Conservation (phyloP, 2,888 invertebrate species). For the Drosophila merina region DNA sequence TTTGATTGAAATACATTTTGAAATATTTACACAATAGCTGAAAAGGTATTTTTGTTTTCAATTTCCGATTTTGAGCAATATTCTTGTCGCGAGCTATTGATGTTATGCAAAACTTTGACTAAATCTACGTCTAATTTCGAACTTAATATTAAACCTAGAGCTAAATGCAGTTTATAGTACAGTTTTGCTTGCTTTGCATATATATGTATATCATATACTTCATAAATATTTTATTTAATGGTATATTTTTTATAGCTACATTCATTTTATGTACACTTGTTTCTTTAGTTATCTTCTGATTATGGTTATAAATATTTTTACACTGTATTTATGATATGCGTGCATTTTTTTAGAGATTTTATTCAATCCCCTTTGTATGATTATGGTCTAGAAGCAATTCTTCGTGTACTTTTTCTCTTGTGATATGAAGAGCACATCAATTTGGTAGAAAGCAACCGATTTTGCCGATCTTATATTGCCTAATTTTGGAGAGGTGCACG, state of each 20-base stretch:
- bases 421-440: conserved; percentile 56
- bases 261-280: conserved; percentile 59
- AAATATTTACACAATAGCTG: conserved; percentile 67
- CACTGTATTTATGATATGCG: conserved; percentile 75
- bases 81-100: conserved; percentile 41
- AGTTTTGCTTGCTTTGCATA: conserved; percentile 60
- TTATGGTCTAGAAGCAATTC: conserved; percentile 68
- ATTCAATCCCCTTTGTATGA: conserved; percentile 41
- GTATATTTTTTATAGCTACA: conserved; percentile 52
- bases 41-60: conserved; percentile 31
- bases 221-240: conserved; percentile 46
- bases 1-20: conserved; percentile 61
- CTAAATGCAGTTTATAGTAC: conserved; percentile 75
- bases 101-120: conserved; percentile 48
- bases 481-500: conserved; percentile 16
- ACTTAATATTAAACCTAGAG: conserved; percentile 60
- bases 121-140: conserved; percentile 69
- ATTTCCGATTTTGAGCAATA: conserved; percentile 43
- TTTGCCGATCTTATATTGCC: conserved; percentile 21
- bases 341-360: conserved; percentile 53
- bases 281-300: conserved; percentile 18
- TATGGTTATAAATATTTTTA: conserved; percentile 56
- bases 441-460: conserved; percentile 54
- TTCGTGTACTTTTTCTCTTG: conserved; percentile 28
- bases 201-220: conserved; percentile 41